A percentile compares a stretch with the other conserved stretches of the same genome.
phyloP scores from a whole-genome alignment of 2,113 vertebrate genomes.

The Nymphicus hollandicus region DNA sequence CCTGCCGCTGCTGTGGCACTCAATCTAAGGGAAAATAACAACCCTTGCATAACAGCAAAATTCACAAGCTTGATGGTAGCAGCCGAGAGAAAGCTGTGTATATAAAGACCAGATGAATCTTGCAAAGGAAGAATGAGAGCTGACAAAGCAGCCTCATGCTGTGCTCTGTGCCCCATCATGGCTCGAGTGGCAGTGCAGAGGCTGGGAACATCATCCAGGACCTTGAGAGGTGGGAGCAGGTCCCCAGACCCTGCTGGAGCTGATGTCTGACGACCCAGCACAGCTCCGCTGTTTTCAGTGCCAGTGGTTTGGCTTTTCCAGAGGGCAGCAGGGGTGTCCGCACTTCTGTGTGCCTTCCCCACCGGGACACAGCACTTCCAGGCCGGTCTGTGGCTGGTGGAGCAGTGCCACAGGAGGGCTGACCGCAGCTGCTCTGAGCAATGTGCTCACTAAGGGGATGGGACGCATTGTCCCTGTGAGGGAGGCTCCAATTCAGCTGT shows the following conservation, averaged over 20 bases:
- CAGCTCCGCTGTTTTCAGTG: neutral
- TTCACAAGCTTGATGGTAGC: neutral
- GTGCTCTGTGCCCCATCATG: neutral
- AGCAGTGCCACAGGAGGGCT: neutral
- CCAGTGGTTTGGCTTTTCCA: neutral
- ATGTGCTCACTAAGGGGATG: neutral
- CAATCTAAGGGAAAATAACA: neutral
- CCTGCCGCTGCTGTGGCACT: neutral
- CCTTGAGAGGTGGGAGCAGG: neutral
- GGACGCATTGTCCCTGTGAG: neutral
- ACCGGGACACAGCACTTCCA: neutral
- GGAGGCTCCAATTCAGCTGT: neutral
- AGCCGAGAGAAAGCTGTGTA: neutral
- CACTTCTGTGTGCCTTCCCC: neutral
- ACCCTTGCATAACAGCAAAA: neutral
- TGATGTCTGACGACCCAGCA: neutral
- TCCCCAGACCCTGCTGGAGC: neutral
- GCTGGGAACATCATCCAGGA: neutral
- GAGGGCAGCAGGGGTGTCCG: neutral
- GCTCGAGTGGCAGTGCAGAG: neutral
- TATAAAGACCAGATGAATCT: neutral
- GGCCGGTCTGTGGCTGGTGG: neutral
- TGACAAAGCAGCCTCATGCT: neutral
- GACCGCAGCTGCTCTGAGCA: neutral
- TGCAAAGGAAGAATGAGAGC: neutral